Evolutionary conservation across 2,888 invertebrate genomes (phyloP).

Genomic region (Piscicola geometra): DNA sequence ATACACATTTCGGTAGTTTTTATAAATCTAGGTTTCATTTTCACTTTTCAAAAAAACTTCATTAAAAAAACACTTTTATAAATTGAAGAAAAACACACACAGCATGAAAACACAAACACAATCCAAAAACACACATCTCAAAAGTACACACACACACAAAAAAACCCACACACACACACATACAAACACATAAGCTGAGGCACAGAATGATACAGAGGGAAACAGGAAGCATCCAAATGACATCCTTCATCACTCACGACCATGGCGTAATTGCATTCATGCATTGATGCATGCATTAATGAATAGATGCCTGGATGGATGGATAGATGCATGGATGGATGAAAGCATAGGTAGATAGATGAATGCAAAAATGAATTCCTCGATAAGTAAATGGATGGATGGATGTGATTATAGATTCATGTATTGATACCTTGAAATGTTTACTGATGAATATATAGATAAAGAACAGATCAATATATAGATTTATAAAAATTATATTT

Average conservation of each 20-base stretch:
- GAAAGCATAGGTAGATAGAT: not conserved
- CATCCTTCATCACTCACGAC: slow-evolving; percentile 47
- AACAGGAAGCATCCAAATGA: slow-evolving; percentile 43
- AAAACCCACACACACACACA: not conserved
- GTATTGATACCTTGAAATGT: not conserved
- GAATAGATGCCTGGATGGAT: not conserved
- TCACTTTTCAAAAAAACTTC: too few species aligned
- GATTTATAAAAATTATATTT: too few species aligned
- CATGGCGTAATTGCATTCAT: slow-evolving; percentile 42
- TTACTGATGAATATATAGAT: too few species aligned
- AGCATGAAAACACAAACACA: too few species aligned
- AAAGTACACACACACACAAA: too few species aligned
- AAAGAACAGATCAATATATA: too few species aligned
- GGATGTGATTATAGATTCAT: not conserved
- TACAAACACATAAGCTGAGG: slow-evolving; percentile 44
- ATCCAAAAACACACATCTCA: too few species aligned
- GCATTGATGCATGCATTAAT: not conserved
- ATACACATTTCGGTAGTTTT: too few species aligned
- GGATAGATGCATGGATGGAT: not conserved
- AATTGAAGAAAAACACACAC: too few species aligned
- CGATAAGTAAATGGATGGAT: not conserved
- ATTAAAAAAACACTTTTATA: too few species aligned
- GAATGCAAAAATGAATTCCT: not conserved
- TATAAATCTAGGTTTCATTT: too few species aligned
- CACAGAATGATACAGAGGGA: slow-evolving; percentile 44